A percentile compares a stretch with the other conserved stretches of the same genome.
These are phyloP conservation scores for Macrophya annulata DNA, from an alignment of 2,888 invertebrate species.

Conservation along the genomic window DNA sequence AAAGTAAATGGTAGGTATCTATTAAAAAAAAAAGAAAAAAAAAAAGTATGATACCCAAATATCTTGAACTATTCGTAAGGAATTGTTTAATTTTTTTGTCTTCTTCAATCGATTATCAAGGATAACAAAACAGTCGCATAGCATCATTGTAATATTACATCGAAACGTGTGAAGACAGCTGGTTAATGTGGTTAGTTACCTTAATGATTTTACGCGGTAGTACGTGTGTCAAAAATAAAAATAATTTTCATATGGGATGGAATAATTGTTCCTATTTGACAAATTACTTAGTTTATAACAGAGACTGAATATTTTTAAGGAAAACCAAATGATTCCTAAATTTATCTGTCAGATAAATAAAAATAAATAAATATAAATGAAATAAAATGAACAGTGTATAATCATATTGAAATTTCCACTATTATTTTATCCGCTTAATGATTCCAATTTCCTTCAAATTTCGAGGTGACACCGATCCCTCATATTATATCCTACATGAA, in stretches of 20 bases:
- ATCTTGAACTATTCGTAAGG: neutral
- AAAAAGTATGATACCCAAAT: neutral
- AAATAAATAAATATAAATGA: neutral
- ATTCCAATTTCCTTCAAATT: neutral
- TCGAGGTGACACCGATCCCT: neutral
- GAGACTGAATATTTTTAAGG: slow-evolving; percentile 51
- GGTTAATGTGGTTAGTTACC: neutral
- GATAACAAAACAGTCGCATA: neutral
- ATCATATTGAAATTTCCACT: neutral
- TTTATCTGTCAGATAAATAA: slow-evolving; percentile 49
- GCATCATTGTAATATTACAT: neutral
- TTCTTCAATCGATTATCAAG: neutral
- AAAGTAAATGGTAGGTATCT: neutral
- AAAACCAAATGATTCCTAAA: slow-evolving; percentile 51
- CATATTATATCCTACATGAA: neutral
- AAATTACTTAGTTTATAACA: slow-evolving; percentile 42
- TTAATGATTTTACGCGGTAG: neutral
- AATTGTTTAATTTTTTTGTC: neutral
- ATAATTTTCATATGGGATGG: slow-evolving; percentile 22
- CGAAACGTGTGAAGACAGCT: neutral
- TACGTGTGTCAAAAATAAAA: slow-evolving; percentile 33
- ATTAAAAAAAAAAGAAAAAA: neutral
- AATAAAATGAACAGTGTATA: neutral
- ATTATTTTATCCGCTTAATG: neutral
- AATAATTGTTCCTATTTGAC: slow-evolving; percentile 47